Percentiles rank a stretch among this genome's conserved stretches.
Conservation (phyloP, 2,113 vertebrate genomes). For the Microtus montanus region DNA sequence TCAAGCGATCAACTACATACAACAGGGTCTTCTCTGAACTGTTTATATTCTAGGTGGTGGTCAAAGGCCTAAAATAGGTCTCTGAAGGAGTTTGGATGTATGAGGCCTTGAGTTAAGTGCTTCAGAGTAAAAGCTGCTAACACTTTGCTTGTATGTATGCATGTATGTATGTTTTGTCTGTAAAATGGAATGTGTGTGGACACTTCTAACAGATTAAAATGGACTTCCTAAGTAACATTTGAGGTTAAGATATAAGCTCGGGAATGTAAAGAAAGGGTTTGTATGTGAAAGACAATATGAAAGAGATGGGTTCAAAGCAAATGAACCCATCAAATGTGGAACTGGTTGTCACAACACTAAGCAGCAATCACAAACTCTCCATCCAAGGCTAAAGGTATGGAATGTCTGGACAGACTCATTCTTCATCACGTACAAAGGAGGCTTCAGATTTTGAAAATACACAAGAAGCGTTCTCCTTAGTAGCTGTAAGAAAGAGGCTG, state of each 20-base stretch:
- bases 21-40: neutral
- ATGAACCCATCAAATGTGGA: neutral
- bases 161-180: neutral
- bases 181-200: neutral
- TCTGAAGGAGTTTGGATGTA: neutral
- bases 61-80: neutral
- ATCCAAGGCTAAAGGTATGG: neutral
- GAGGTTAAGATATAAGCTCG: neutral
- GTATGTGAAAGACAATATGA: neutral
- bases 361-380: neutral
- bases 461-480: neutral
- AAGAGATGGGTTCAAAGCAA: neutral
- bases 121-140: neutral
- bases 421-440: neutral
- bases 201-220: neutral
- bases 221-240: neutral
- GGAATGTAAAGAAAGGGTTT: neutral
- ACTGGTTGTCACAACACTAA: neutral
- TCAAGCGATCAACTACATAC: neutral
- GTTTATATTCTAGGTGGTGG: fast-evolving
- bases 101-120: neutral
- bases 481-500: neutral
- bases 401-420: neutral
- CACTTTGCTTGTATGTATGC: neutral
- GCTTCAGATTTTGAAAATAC: neutral